Conservation (phyloP, 2,797 vertebrate species). For the Spinus olivaceus region DNA sequence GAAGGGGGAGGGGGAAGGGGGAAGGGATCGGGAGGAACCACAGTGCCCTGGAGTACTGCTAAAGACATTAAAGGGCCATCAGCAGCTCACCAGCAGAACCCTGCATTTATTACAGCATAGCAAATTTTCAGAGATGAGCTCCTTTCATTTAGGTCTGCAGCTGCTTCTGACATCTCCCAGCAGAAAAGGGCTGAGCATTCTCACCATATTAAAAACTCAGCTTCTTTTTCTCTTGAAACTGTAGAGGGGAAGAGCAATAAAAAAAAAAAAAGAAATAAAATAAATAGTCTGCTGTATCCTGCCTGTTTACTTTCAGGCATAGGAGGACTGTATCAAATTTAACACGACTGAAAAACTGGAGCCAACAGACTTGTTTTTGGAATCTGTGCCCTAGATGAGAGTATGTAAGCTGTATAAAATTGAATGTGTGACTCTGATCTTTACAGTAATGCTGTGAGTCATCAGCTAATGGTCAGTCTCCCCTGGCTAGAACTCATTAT, state of each 20-base stretch:
- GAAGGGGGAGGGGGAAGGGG: background rate
- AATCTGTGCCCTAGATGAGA: background rate
- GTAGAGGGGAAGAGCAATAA: slow-evolving; percentile 37
- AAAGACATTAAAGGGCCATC: slow-evolving; percentile 55
- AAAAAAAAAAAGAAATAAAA: slow-evolving; percentile 13
- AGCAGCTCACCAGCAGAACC: slow-evolving; percentile 37
- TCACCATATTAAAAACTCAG: slow-evolving; percentile 60
- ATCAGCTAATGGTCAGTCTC: slow-evolving; percentile 42
- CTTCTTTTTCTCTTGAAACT: slow-evolving; percentile 28
- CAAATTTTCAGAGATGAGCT: slow-evolving; percentile 55
- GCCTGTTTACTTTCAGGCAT: slow-evolving; percentile 25
- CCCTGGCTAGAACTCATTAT: slow-evolving; percentile 24
- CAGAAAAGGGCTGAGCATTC: slow-evolving; percentile 37
- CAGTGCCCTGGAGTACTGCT: background rate
- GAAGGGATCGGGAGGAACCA: accelerated
- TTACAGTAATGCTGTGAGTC: slow-evolving; percentile 35
- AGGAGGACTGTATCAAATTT: slow-evolving; percentile 2
- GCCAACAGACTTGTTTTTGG: slow-evolving; percentile 21
- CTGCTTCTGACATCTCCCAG: slow-evolving; percentile 60
- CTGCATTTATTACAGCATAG: slow-evolving; percentile 47
- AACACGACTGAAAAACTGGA: background rate
- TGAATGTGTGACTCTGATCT: slow-evolving; percentile 1
- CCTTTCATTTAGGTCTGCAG: slow-evolving; percentile 61
- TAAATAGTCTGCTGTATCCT: slow-evolving; percentile 3
- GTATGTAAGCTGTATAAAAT: background rate